Percentiles rank a stretch among this genome's conserved stretches.
Conservation (phyloP, 2,113 vertebrate genomes). For the Antechinus stuartii region DNA sequence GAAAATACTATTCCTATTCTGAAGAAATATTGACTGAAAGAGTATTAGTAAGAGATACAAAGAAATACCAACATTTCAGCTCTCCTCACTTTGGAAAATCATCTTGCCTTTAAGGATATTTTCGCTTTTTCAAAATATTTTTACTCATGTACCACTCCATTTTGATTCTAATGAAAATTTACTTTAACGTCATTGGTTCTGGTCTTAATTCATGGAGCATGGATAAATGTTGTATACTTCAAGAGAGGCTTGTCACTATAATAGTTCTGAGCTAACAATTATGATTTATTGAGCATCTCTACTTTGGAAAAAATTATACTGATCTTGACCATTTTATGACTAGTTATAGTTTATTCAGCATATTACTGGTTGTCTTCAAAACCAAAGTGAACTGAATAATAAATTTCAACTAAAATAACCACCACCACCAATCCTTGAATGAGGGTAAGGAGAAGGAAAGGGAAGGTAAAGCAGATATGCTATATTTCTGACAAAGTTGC, state of each 20-base stretch:
- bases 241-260: slow-evolving; percentile 11
- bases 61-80: not conserved
- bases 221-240: not conserved
- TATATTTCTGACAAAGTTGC: slow-evolving; percentile 49
- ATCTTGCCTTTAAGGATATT: not conserved
- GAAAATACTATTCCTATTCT: not conserved
- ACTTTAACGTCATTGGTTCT: slow-evolving; percentile 23
- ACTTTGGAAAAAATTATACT: slow-evolving; percentile 60
- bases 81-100: not conserved
- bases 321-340: slow-evolving; percentile 49
- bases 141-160: not conserved
- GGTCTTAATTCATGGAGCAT: slow-evolving; percentile 39
- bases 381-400: slow-evolving; percentile 56
- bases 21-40: slow-evolving; percentile 2
- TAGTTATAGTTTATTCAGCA: slow-evolving; percentile 61
- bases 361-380: slow-evolving; percentile 61
- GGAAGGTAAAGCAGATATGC: slow-evolving; percentile 35
- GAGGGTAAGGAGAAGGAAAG: slow-evolving; percentile 7
- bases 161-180: slow-evolving; percentile 43
- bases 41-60: not conserved
- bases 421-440: slow-evolving; percentile 65
- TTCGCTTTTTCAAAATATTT: not conserved
- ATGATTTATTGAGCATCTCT: slow-evolving; percentile 64
- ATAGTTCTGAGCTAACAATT: slow-evolving; percentile 46
- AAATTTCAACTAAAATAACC: slow-evolving; percentile 63